Percentiles rank a stretch among this genome's conserved stretches.
phyloP scores from a whole-genome alignment of 2,888 invertebrate species.

The Polietes domitor region DNA sequence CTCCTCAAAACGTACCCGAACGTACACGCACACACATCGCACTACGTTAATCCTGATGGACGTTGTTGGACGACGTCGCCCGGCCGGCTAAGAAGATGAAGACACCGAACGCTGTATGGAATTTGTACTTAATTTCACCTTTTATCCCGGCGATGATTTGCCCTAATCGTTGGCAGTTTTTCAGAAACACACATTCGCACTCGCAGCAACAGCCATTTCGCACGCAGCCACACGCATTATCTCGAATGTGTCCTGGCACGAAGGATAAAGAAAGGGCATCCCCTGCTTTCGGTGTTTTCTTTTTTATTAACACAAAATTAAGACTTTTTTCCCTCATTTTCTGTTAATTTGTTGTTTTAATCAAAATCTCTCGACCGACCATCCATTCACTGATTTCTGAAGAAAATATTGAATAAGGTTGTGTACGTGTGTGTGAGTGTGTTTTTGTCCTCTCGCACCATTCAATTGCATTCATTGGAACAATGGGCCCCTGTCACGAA shows the following conservation, averaged over 20 bases:
- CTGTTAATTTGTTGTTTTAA: slow-evolving; percentile 27
- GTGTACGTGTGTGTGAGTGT: neutral
- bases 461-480: slow-evolving; percentile 7
- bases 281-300: neutral
- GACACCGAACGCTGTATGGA: slow-evolving; percentile 28
- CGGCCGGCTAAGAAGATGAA: slow-evolving; percentile 8
- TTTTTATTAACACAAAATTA: slow-evolving; percentile 35
- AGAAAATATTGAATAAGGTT: slow-evolving; percentile 2
- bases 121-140: slow-evolving; percentile 74
- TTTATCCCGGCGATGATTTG: slow-evolving; percentile 73
- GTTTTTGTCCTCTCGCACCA: neutral
- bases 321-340: slow-evolving; percentile 48
- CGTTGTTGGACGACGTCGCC: slow-evolving; percentile 34
- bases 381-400: slow-evolving; percentile 12
- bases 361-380: slow-evolving; percentile 21
- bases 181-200: slow-evolving; percentile 70
- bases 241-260: neutral
- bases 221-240: slow-evolving; percentile 43
- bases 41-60: slow-evolving; percentile 55
- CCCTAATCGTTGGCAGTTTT: slow-evolving; percentile 72
- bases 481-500: neutral
- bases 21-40: neutral
- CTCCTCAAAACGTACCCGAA: too few species aligned
- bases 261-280: neutral
- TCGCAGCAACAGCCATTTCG: slow-evolving; percentile 32